Evolutionary conservation across 2,888 invertebrate genomes (phyloP).

Genomic region (Tupiocoris notatus): DNA sequence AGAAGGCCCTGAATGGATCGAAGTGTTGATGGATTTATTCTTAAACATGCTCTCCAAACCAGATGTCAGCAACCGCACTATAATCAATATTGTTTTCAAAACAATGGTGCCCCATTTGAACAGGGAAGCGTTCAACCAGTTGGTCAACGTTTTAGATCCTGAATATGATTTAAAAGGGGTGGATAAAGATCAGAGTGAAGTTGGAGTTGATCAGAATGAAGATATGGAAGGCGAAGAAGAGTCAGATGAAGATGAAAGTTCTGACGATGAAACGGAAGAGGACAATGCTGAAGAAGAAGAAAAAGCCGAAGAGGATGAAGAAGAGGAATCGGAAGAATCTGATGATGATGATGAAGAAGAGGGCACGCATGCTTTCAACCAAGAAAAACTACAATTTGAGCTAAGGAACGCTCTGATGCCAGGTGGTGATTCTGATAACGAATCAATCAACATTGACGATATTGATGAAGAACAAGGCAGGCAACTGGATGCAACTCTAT

Average conservation of each 20-base stretch:
- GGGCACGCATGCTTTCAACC: background rate
- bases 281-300: background rate
- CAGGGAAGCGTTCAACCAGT: conserved; percentile 28
- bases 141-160: conserved; percentile 13
- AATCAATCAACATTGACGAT: conserved; percentile 31
- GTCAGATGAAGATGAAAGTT: background rate
- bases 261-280: background rate
- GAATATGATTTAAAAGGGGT: conserved; percentile 13
- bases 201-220: background rate
- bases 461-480: conserved; percentile 27
- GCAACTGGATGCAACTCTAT: conserved; percentile 25
- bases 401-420: conserved; percentile 22
- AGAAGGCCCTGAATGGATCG: conserved; percentile 33
- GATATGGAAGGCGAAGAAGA: conserved; percentile 5
- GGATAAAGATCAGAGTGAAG: background rate
- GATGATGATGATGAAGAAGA: conserved; percentile 4
- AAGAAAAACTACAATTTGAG: conserved; percentile 35
- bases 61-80: conserved; percentile 17
- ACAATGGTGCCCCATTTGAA: conserved; percentile 32
- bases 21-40: conserved; percentile 39
- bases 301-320: conserved; percentile 4
- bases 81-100: conserved; percentile 35
- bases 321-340: conserved; percentile 9
- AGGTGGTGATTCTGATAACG: conserved; percentile 18
- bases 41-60: conserved; percentile 34